These are phyloP conservation scores for Phataginus tricuspis DNA, from an alignment of 2,797 vertebrate species.

Conservation along the genomic window DNA sequence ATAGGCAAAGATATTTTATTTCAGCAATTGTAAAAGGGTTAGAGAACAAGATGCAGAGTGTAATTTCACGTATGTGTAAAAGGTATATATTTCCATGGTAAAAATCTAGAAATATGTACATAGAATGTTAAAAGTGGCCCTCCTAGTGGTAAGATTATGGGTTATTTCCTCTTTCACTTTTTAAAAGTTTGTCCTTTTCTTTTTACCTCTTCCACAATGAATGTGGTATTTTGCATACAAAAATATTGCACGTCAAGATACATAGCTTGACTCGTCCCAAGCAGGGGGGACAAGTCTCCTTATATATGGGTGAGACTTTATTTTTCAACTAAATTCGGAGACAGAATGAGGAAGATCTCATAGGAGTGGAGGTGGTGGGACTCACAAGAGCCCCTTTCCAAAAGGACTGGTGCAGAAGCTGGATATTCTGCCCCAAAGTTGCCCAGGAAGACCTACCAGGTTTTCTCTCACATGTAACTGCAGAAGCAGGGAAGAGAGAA, in stretches of 20 bases:
- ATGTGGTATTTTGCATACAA: neutral
- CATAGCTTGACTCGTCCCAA: neutral
- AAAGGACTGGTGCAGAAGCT: neutral
- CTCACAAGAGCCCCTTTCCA: neutral
- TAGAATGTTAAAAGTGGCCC: neutral
- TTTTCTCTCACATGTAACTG: neutral
- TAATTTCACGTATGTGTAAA: neutral
- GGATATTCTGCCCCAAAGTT: neutral
- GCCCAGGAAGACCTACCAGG: neutral
- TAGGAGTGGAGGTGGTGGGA: neutral
- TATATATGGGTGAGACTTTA: neutral
- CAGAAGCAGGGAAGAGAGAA: neutral
- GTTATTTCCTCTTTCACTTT: neutral
- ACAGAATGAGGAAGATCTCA: neutral
- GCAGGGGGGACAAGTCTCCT: neutral
- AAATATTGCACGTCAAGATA: neutral
- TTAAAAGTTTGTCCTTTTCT: neutral
- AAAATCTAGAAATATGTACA: constrained; percentile 6
- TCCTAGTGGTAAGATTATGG: neutral
- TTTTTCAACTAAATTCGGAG: constrained; percentile 33
- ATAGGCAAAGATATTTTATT: neutral
- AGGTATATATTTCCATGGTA: neutral
- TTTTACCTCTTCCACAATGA: neutral
- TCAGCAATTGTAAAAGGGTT: neutral
- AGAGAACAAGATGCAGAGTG: neutral